Base-by-base conservation (phyloP, 2,797 vertebrate genomes). In the Lycodopsis pacificus region DNA sequence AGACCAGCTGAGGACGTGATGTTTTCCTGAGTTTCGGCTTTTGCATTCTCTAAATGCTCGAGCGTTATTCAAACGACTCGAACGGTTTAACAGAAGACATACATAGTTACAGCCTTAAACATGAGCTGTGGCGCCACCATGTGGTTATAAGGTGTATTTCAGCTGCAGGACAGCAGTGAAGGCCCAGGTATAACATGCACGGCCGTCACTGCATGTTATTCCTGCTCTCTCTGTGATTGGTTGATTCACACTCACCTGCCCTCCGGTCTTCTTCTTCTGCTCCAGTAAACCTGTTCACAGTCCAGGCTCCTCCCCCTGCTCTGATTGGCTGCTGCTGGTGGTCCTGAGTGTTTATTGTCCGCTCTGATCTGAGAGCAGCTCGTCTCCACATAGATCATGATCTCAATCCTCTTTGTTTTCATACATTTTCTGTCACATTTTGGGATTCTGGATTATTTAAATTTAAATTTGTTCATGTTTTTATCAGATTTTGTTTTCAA, bases 271-370 rank as follows among this genome's bases (percentile, higher is more conserved):
- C 5, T 14, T 87, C 73, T 92, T 91, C 89, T 81, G 90, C 92
- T 85, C 89, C 74, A 93, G 66, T 91, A 81, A 91, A 77, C 73
- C 85, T 73, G 71, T 89, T 89, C 63, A 80, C 5, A 0, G 4
- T 5, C 57, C 0, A 5, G 20, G 30, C 56, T 34, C 30, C 56
- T 32, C 30, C 30, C 4, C 32, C 32, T 20, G 40, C 79, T 83
- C 32, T 74, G 61, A 90, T 88, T 91, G 90, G 92, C 74, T 64
- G 58, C 54, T 51, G 54, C 17, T 11, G 5, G 8, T 4, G 1
- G 32, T 49, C 30, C 34, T 0, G 32, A 8, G 15, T 71, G 53
- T 56, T 44, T 44, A 71, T 88, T 86, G 89, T 92, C 56, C 65
- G 1, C 4, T 10, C 65, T 61, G 76, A 77, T 42, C 70, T 36